These are phyloP conservation scores for Oreotragus oreotragus DNA, from an alignment of 2,113 vertebrate genomes.

Conservation along the genomic window DNA sequence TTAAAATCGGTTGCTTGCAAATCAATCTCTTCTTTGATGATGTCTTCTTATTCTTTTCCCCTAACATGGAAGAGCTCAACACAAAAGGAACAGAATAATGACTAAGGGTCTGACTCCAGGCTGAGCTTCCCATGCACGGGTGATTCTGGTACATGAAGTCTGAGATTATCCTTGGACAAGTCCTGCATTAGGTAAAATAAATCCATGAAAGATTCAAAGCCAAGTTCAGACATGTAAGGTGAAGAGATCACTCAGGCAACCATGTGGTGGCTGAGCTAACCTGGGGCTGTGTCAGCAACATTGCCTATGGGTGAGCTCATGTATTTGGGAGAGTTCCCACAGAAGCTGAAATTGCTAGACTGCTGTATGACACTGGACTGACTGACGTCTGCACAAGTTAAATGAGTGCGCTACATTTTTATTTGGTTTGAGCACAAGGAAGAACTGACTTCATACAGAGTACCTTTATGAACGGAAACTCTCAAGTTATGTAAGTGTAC, in stretches of 20 bases:
- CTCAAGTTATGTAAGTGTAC: not conserved
- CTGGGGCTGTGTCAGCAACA: not conserved
- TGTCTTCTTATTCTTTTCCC: not conserved
- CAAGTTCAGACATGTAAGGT: not conserved
- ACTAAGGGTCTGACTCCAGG: not conserved
- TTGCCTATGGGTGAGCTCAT: not conserved
- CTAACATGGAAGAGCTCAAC: not conserved
- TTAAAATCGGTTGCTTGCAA: not conserved
- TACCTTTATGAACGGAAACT: not conserved
- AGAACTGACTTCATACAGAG: not conserved
- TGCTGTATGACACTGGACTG: not conserved
- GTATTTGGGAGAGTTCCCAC: no score
- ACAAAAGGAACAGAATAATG: not conserved
- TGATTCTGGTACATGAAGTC: not conserved
- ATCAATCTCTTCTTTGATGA: not conserved
- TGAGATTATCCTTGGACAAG: not conserved
- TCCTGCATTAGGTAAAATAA: not conserved
- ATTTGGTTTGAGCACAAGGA: not conserved
- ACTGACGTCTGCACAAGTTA: not conserved
- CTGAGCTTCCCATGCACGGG: accelerated
- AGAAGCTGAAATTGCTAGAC: not conserved
- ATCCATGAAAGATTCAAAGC: not conserved
- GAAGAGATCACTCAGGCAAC: not conserved
- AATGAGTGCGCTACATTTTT: not conserved
- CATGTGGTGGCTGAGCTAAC: not conserved